Evolutionary conservation across 1,140 invertebrate genomes (phyloP), one percentile per base, ranked within the genome.

Genomic region (Ceratina calcarata): DNA sequence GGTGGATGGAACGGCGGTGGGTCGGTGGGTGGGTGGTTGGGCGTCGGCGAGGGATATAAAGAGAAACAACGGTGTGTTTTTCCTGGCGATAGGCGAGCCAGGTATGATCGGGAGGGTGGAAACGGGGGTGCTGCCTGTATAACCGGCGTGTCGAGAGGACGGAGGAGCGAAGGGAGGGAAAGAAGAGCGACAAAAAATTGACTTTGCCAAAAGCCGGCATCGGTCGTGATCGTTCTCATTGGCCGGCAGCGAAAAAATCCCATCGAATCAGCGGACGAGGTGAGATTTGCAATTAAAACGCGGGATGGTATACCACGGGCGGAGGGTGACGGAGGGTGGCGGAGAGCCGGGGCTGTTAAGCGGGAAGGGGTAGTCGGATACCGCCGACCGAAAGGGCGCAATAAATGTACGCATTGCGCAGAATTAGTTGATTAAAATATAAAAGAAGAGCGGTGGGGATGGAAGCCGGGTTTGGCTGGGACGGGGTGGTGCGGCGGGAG

Each of bases 381-480:
- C 79, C 68, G 76, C 55, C 85, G 87, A 86, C 87, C 88, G 89
- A 91, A 91, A 91, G 90, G 90, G 89, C 89, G 89, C 89, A 92
- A 92, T 91, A 92, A 92, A 93, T 91, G 91, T 92, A 92, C 91
- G 91, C 90, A 92, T 91, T 92, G 91, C 91, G 91, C 91, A 91
- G 91, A 92, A 93, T 92, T 93, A 92, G 91, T 93, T 92, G 91
- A 93, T 92, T 92, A 91, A 92, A 92, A 93, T 92, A 92, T 92
- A 92, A 92, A 92, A 92, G 92, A 92, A 91, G 90, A 89, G 82
- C 84, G 87, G 89, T 88, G 90, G 91, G 89, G 87, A 89, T 89
- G 82, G 84, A 66, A 61, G 71, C 76, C 32, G 74, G 68, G 62
- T 69, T 71, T 61, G 73, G 78, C 24, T 24, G 55, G 69, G 60